Evolutionary conservation across 2,888 invertebrate species (phyloP).

Genomic region (Heliconius aoede): DNA sequence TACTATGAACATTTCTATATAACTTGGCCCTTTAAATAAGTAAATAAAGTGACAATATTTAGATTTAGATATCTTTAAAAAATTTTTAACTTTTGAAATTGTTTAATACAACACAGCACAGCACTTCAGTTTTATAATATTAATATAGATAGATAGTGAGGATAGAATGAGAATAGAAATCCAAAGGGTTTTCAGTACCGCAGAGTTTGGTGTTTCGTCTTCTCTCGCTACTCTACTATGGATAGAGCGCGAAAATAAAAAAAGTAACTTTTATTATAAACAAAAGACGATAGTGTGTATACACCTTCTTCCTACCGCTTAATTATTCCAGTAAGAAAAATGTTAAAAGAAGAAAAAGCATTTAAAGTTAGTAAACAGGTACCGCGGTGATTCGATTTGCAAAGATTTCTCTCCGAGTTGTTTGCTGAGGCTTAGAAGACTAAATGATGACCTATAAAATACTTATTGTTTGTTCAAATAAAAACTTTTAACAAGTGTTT

Average conservation of each 20-base stretch:
- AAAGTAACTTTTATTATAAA: neutral
- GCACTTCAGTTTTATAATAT: no score
- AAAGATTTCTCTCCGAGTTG: constrained; percentile 5
- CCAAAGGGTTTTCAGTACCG: no score
- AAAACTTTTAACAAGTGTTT: neutral
- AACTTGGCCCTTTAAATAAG: no score
- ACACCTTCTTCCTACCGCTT: constrained; percentile 22
- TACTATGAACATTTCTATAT: no score
- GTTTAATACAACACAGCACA: no score
- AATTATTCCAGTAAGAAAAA: constrained; percentile 34
- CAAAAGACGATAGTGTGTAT: neutral
- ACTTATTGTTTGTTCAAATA: neutral
- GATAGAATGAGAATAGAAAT: no score
- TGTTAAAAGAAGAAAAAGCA: constrained; percentile 23
- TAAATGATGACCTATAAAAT: neutral
- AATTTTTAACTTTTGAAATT: no score
- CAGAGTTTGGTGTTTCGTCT: neutral
- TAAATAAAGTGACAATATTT: no score
- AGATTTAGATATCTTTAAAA: no score
- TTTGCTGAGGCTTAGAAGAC: constrained; percentile 11
- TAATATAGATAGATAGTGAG: no score
- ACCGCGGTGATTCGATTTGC: constrained; percentile 28
- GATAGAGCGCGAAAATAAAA: neutral
- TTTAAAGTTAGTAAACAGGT: constrained; percentile 30
- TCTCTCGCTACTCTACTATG: neutral